Evolutionary conservation across 2,113 vertebrate species (phyloP).

Genomic region (Rhizomys pruinosus): DNA sequence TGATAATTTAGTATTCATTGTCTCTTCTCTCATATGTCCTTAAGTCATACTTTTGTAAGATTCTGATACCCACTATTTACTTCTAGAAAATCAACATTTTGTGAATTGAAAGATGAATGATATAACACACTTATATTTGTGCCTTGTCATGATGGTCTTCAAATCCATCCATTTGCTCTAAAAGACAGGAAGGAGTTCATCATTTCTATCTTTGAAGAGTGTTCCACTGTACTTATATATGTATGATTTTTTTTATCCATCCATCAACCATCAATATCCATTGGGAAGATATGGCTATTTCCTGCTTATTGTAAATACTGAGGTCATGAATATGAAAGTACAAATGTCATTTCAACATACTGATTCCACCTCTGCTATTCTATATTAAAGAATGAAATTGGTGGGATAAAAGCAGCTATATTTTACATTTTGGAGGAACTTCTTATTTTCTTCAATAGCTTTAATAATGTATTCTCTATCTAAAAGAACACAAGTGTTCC

Average conservation of each 20-base stretch:
- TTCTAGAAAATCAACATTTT: neutral
- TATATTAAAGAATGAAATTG: no score
- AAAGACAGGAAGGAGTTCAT: neutral
- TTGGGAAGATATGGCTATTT: neutral
- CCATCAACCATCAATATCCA: neutral
- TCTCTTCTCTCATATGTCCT: rapidly evolving
- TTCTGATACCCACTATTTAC: neutral
- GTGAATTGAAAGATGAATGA: neutral
- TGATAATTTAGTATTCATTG: neutral
- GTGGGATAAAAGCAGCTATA: neutral
- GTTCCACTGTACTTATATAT: neutral
- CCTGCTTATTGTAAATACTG: neutral
- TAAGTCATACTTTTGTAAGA: neutral
- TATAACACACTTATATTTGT: neutral
- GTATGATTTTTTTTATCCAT: neutral
- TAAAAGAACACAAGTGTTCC: neutral
- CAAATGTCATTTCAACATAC: neutral
- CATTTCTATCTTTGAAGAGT: neutral
- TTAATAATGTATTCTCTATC: neutral
- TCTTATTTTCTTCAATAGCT: neutral
- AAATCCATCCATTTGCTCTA: neutral
- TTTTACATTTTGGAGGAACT: neutral
- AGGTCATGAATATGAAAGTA: neutral
- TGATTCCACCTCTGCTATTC: neutral
- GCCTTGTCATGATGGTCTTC: neutral